A percentile compares a stretch with the other conserved stretches of the same genome.
Conservation (phyloP, 2,113 vertebrate genomes). For the Datnioides undecimradiatus region DNA sequence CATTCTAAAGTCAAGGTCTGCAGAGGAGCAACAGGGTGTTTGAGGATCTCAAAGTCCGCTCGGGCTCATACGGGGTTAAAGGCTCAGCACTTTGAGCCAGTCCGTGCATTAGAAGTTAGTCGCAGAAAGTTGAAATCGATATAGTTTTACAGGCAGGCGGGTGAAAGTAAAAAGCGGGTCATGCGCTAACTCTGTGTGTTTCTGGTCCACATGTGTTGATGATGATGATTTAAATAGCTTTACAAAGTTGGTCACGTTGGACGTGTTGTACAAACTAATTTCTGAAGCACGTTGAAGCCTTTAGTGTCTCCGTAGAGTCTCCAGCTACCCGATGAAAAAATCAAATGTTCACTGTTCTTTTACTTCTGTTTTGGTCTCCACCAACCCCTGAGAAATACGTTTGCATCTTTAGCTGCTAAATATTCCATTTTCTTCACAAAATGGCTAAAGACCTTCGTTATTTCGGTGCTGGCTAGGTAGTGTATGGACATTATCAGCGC, state of each 20-base stretch:
- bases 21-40: background rate
- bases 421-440: background rate
- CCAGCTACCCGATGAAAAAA: too few species aligned
- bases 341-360: background rate
- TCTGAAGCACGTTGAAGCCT: background rate
- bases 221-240: background rate
- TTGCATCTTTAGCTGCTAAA: background rate
- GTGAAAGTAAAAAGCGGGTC: background rate
- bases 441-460: background rate
- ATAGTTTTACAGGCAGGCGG: background rate
- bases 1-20: conserved; percentile 24
- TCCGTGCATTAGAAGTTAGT: conserved; percentile 28
- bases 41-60: conserved; percentile 3
- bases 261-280: background rate
- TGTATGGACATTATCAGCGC: background rate
- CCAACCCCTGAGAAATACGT: background rate
- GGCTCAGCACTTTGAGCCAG: conserved; percentile 21
- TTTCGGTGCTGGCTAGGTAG: background rate
- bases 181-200: background rate
- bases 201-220: background rate
- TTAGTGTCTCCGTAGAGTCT: too few species aligned
- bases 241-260: background rate
- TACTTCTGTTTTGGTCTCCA: background rate
- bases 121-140: background rate
- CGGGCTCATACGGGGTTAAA: conserved; percentile 22